A percentile compares a stretch with the other conserved stretches of the same genome.
phyloP scores from a whole-genome alignment of 2,888 invertebrate genomes.

The Brenthis ino region DNA sequence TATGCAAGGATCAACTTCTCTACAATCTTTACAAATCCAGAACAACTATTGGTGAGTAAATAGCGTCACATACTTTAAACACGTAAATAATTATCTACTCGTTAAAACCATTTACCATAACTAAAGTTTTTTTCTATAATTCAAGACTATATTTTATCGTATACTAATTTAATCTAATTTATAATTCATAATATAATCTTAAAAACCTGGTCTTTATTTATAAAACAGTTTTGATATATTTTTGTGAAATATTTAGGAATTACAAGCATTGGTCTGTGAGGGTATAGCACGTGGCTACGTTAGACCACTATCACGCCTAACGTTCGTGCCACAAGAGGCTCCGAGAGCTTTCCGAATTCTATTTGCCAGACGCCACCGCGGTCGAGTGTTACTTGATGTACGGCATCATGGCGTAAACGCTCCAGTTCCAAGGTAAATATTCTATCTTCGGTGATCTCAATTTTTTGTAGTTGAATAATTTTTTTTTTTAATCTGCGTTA shows the following conservation, averaged over 20 bases:
- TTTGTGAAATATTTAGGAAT: constrained; percentile 6
- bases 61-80: too few relatives aligned
- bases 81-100: too few relatives aligned
- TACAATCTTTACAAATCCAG: constrained; percentile 20
- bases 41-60: constrained; percentile 19
- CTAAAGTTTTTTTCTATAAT: too few relatives aligned
- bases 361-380: constrained; percentile 57
- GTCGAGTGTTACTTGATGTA: constrained; percentile 56
- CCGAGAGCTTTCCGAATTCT: constrained; percentile 55
- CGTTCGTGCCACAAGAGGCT: constrained; percentile 49
- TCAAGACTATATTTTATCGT: too few relatives aligned
- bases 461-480: too few relatives aligned
- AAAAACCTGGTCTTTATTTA: too few relatives aligned
- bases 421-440: constrained; percentile 44
- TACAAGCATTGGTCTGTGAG: constrained; percentile 53
- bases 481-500: too few relatives aligned
- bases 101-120: too few relatives aligned
- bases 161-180: too few relatives aligned
- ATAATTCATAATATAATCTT: too few relatives aligned
- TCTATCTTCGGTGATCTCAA: too few relatives aligned
- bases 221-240: background rate
- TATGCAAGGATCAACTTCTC: constrained; percentile 38
- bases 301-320: constrained; percentile 56
- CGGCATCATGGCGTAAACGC: constrained; percentile 31
- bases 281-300: constrained; percentile 61